phyloP scores from a whole-genome alignment of 2,797 vertebrate genomes.

The Anniella stebbinsi region DNA sequence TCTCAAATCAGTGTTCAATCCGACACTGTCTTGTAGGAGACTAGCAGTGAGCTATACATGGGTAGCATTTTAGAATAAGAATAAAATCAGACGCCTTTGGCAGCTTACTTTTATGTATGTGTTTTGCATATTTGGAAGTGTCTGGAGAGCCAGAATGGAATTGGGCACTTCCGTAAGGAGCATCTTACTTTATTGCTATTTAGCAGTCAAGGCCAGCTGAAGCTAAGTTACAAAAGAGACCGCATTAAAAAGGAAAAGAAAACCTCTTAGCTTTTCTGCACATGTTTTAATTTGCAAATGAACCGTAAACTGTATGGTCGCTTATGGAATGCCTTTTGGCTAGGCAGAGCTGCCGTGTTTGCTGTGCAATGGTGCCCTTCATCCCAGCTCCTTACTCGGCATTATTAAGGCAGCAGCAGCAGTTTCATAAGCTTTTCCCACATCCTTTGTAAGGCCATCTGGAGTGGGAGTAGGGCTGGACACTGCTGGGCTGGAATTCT shows the following conservation, averaged over 20 bases:
- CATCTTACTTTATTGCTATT: not conserved
- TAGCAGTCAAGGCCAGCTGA: not conserved
- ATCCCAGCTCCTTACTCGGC: not conserved
- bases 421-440: not conserved
- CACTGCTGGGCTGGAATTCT: slow-evolving; percentile 13
- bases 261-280: not conserved
- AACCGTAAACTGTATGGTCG: slow-evolving; percentile 20
- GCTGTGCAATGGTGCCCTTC: not conserved
- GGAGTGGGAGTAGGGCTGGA: not conserved
- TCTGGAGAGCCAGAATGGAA: not conserved
- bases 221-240: not conserved
- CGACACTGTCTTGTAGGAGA: not conserved
- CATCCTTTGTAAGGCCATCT: not conserved
- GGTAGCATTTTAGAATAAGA: not conserved
- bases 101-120: not conserved
- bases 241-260: slow-evolving; percentile 23
- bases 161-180: not conserved
- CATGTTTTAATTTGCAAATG: not conserved
- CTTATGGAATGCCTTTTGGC: slow-evolving; percentile 28
- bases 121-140: not conserved
- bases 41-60: not conserved
- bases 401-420: slow-evolving; percentile 1
- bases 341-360: slow-evolving; percentile 17
- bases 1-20: not conserved
- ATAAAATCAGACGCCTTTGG: not conserved